phyloP scores from a whole-genome alignment of 2,888 invertebrate species.

The Synanthedon vespiformis region DNA sequence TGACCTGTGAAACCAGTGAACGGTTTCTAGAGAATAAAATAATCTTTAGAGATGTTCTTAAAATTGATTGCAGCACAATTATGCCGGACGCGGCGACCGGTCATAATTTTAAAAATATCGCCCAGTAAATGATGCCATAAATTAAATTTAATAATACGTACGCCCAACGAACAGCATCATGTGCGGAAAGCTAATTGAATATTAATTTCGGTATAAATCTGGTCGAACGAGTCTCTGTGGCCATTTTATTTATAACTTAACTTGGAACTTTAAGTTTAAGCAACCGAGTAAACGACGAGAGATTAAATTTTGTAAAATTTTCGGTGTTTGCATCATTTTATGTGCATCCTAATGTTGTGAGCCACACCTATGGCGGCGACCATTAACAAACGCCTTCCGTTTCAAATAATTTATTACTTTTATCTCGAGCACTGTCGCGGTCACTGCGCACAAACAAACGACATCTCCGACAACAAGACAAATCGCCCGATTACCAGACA shows the following conservation, averaged over 20 bases:
- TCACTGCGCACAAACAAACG: conserved; percentile 62
- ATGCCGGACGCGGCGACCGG: conserved; percentile 45
- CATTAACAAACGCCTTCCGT: conserved; percentile 62
- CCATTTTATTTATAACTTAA: conserved; percentile 54
- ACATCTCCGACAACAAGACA: conserved; percentile 66
- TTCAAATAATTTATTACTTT: conserved; percentile 63
- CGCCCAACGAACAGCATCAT: conserved; percentile 62
- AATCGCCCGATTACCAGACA: conserved; percentile 63
- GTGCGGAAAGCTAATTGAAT: conserved; percentile 71
- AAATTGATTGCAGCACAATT: conserved; percentile 43
- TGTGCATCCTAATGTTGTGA: conserved; percentile 36
- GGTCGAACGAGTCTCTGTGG: conserved; percentile 45
- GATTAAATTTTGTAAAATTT: background rate
- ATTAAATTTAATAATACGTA: conserved; percentile 66
- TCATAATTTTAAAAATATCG: conserved; percentile 65
- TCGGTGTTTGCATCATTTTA: conserved; percentile 1
- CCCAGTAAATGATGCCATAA: conserved; percentile 66
- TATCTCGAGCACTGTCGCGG: conserved; percentile 64
- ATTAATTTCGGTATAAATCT: conserved; percentile 69
- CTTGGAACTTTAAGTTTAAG: conserved; percentile 12
- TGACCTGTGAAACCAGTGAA: conserved; percentile 2
- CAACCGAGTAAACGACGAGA: background rate
- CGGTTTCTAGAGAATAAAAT: conserved; percentile 7
- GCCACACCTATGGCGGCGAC: conserved; percentile 50
- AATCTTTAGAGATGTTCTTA: conserved; percentile 19